These are phyloP conservation scores for Ectemnius lituratus DNA, from an alignment of 2,888 invertebrate species.

Conservation along the genomic window DNA sequence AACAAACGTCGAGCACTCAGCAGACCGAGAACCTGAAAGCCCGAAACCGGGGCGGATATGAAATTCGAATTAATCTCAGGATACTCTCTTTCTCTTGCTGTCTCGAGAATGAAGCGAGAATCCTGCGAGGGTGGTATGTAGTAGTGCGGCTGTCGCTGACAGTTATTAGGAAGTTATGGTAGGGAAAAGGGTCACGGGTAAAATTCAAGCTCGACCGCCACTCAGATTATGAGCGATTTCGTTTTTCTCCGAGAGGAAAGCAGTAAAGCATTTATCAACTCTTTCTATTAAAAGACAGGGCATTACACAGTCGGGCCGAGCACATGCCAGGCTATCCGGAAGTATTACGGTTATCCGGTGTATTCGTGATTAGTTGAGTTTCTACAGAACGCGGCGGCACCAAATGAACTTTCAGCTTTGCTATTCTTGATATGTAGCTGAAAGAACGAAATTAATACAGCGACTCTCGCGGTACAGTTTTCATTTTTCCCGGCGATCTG, in stretches of 20 bases:
- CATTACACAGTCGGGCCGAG: no score
- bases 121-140: conserved; percentile 22
- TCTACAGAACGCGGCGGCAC: no score
- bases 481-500: no score
- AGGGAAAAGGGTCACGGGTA: conserved; percentile 32
- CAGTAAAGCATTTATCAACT: no score
- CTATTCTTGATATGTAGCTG: no score
- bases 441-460: no score
- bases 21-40: neutral
- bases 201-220: conserved; percentile 22
- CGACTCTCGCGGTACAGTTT: no score
- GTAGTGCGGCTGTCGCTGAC: conserved; percentile 56
- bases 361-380: no score
- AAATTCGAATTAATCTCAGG: conserved; percentile 60
- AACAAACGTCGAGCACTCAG: conserved; percentile 5
- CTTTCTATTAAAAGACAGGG: no score
- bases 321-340: no score
- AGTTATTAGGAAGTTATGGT: conserved; percentile 63
- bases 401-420: no score
- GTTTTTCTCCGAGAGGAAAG: conserved; percentile 16
- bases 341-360: no score
- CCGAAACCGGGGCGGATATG: conserved; percentile 28
- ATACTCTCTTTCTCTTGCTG: conserved; percentile 6
- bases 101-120: conserved; percentile 27
- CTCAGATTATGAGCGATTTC: neutral